Conservation (phyloP, 2,797 vertebrate genomes). For the Erpetoichthys calabaricus region DNA sequence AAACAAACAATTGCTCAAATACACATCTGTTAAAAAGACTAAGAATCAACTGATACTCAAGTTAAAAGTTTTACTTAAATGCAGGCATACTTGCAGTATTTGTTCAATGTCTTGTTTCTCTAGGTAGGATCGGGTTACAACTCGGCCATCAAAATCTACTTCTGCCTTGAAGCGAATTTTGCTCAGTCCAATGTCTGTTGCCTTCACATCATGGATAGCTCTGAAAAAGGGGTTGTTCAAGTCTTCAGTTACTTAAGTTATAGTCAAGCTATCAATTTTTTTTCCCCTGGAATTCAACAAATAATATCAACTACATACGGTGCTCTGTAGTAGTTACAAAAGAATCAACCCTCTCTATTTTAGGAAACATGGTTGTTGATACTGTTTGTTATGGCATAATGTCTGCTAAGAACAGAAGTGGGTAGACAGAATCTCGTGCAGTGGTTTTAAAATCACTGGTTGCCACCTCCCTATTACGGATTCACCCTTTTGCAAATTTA, state of each 20-base stretch:
- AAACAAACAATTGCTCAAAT: too few relatives aligned
- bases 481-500: too few relatives aligned
- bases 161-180: constrained; percentile 98
- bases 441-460: too few relatives aligned
- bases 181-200: constrained; percentile 88
- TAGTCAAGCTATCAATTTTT: constrained; percentile 6
- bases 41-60: too few relatives aligned
- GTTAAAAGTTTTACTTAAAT: neutral
- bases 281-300: neutral
- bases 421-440: too few relatives aligned
- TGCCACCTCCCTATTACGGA: too few relatives aligned
- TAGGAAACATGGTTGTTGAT: neutral
- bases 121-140: constrained; percentile 92
- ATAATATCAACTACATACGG: too few relatives aligned
- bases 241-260: neutral
- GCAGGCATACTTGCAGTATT: constrained; percentile 70
- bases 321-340: neutral
- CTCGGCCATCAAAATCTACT: constrained; percentile 93
- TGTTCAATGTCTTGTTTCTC: constrained; percentile 97
- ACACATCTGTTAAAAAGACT: too few relatives aligned
- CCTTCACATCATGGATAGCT: constrained; percentile 96
- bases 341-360: neutral
- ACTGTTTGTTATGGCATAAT: neutral
- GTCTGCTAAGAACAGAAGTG: neutral
- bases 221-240: constrained; percentile 39